Percentiles rank a stretch among this genome's conserved stretches.
These are phyloP conservation scores for Riparia riparia DNA, from an alignment of 2,113 vertebrate species.

Conservation along the genomic window DNA sequence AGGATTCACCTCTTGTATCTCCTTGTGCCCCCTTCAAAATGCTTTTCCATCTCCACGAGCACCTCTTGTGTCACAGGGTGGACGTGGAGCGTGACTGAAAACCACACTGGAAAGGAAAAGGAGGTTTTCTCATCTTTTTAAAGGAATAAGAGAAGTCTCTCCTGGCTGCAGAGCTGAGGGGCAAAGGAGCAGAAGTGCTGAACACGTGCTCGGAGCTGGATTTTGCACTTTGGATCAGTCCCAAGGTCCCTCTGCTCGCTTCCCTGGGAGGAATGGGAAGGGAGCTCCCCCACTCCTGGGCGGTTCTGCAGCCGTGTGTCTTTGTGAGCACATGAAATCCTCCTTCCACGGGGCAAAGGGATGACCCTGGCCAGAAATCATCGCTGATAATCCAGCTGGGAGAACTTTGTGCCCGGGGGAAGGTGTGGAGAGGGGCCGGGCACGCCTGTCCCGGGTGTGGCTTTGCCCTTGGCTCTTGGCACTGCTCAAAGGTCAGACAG, in stretches of 20 bases:
- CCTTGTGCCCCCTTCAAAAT: not conserved
- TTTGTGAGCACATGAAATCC: not conserved
- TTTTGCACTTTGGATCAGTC: not conserved
- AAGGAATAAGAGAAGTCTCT: not conserved
- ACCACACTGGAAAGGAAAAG: not conserved
- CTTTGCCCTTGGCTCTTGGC: not conserved
- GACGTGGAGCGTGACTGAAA: accelerated
- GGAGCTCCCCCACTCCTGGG: not conserved
- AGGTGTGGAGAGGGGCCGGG: accelerated
- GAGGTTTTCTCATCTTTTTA: accelerated
- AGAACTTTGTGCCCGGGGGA: not conserved
- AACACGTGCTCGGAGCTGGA: accelerated
- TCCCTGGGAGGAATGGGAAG: not conserved
- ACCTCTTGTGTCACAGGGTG: not conserved
- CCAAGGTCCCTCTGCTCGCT: not conserved
- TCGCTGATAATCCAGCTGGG: accelerated
- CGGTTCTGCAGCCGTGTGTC: not conserved
- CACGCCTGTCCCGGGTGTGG: not conserved
- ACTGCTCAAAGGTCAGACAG: not conserved
- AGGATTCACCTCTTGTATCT: not conserved
- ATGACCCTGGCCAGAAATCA: not conserved
- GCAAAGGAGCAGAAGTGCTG: not conserved
- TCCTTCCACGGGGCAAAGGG: accelerated
- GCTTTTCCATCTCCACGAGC: not conserved
- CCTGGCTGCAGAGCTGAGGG: not conserved